Conservation (phyloP, 1,140 invertebrate genomes). For the Himalopsyche phryganea region DNA sequence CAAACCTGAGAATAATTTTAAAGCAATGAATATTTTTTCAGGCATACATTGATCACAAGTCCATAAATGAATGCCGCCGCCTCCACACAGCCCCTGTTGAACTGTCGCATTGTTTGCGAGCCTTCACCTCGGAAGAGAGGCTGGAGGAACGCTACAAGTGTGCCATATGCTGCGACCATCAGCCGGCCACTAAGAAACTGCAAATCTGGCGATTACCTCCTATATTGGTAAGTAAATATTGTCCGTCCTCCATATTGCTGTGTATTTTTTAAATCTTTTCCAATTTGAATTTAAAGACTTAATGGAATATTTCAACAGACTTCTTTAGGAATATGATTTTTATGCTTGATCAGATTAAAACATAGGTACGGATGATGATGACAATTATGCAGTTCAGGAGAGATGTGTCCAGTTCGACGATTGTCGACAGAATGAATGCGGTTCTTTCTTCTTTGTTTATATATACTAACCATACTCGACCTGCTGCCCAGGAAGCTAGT, state of each 20-base stretch:
- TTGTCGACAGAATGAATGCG: too few relatives aligned
- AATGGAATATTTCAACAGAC: background rate
- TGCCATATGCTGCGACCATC: constrained; percentile 74
- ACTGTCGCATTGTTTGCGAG: constrained; percentile 73
- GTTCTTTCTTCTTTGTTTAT: too few relatives aligned
- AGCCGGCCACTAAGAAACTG: constrained; percentile 81
- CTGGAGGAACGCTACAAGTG: constrained; percentile 84
- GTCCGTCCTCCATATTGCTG: background rate
- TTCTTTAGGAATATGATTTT: background rate
- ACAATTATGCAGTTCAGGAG: too few relatives aligned
- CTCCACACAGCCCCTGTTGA: constrained; percentile 76
- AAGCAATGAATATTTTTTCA: too few relatives aligned
- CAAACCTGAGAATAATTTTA: too few relatives aligned
- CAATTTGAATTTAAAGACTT: too few relatives aligned
- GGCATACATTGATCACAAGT: constrained; percentile 69
- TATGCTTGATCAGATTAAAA: too few relatives aligned
- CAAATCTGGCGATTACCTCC: constrained; percentile 87
- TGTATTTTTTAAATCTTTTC: too few relatives aligned
- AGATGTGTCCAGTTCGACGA: too few relatives aligned
- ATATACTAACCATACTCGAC: too few relatives aligned
- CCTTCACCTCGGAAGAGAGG: constrained; percentile 82
- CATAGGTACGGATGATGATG: too few relatives aligned
- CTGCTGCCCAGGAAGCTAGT: too few relatives aligned
- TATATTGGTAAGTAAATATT: constrained; percentile 67
- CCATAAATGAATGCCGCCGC: constrained; percentile 62